Evolutionary conservation across 2,888 invertebrate genomes (phyloP), one percentile per base, ranked within the genome.

Genomic region (Erebia ligea): DNA sequence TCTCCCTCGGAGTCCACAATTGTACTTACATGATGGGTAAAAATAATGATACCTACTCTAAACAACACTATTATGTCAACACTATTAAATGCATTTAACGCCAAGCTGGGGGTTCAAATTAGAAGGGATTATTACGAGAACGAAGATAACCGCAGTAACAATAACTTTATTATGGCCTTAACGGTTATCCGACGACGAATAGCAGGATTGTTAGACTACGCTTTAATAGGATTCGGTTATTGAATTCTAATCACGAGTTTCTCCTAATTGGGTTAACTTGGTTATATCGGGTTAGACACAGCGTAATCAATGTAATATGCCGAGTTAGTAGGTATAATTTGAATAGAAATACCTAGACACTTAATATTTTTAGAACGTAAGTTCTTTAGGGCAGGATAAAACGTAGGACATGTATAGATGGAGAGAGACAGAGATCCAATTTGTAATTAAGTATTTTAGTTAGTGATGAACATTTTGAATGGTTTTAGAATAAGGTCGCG

Each of bases 191-290:
- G 21, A 57, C 54, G 61, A 64, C 63, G 67, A 70, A 61, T 52
- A 42, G 58, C 59, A 64, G 45, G 68, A 71, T 68, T 19, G 52
- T 64, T 34, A 52, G 67, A 40, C 67, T 59, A 42, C 52, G 64
- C 64, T 52, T 15, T 64, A 71, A 68, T 68, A 68, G 68, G 71
- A 68, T 71, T 68, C 65, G 52, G 68, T 71, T 68, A 68, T 71
- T 71, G 68, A 68, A 71, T 71, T 71, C 68, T 64, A 71, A 68
- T 71, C 71, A 68, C 59, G 71, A 68, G 64, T 68, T 68, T 52
- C 71, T 42, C 71, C 68, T 66, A 57, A 66, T 66, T 56, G 57
- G 42, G 66, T 66, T 66, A 54, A 45, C 66, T 66, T 66, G 66
- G 54, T 66, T 66, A n/a, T 45, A 42, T 66, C 21, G 66, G 42